Evolutionary conservation across 1,140 invertebrate genomes (phyloP).

Genomic region (Mya arenaria): DNA sequence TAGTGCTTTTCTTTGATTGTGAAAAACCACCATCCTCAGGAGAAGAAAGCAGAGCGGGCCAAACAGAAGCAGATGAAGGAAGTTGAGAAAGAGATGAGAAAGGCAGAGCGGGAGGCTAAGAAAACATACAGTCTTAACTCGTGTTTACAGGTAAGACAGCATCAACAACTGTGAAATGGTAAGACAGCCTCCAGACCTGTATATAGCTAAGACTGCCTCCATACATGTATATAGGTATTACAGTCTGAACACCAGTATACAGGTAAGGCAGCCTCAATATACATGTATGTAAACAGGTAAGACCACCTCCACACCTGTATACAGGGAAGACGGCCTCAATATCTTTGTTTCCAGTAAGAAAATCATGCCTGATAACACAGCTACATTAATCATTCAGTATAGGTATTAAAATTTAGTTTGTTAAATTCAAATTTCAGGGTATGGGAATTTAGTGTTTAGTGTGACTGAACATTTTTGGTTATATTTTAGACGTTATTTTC

Average conservation of each 20-base stretch:
- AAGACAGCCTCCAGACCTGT: not conserved
- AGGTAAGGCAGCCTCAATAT: not conserved
- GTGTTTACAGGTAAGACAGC: conserved; percentile 32
- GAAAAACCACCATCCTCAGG: too few species aligned
- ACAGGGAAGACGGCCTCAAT: not conserved
- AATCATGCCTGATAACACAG: too few species aligned
- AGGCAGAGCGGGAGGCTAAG: conserved; percentile 62
- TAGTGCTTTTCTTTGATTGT: too few species aligned
- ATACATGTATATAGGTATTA: conserved; percentile 14
- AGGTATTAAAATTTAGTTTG: too few species aligned
- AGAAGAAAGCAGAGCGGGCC: conserved; percentile 51
- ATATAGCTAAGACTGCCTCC: too few species aligned
- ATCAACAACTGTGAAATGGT: not conserved
- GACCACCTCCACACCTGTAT: not conserved
- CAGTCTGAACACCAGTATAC: not conserved
- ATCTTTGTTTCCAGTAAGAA: too few species aligned
- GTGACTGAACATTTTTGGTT: too few species aligned
- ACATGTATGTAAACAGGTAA: too few species aligned
- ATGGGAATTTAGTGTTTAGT: too few species aligned
- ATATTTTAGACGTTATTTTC: too few species aligned
- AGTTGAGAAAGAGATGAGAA: conserved; percentile 58
- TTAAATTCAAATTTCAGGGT: too few species aligned
- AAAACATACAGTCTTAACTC: conserved; percentile 57
- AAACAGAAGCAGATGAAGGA: conserved; percentile 48
- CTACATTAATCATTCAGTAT: too few species aligned